A percentile compares a stretch with the other conserved stretches of the same genome.
Evolutionary conservation across 2,888 invertebrate genomes (phyloP).

Genomic region (Drosophila phalerata): DNA sequence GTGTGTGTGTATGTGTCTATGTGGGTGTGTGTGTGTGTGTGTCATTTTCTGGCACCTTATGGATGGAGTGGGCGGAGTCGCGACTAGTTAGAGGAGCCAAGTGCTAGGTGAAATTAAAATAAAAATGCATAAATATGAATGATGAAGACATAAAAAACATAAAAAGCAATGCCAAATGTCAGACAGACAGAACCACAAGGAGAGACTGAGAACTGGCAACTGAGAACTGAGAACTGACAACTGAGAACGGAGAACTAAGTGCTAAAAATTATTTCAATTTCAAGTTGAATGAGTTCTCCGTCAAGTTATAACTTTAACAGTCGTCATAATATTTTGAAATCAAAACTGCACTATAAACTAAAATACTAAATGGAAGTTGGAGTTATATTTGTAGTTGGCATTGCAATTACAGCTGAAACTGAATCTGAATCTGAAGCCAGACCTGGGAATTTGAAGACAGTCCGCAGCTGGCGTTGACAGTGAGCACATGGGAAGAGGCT

Average conservation of each 20-base stretch:
- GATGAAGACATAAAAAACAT: conserved; percentile 72
- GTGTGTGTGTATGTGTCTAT: not conserved
- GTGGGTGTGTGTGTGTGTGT: conserved; percentile 5
- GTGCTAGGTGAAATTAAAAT: conserved; percentile 63
- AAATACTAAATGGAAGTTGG: conserved; percentile 58
- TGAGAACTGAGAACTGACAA: conserved; percentile 1
- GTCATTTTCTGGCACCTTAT: conserved; percentile 23
- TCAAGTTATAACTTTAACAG: conserved; percentile 64
- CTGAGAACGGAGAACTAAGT: not conserved
- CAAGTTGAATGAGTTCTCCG: conserved; percentile 59
- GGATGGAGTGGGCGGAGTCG: conserved; percentile 47
- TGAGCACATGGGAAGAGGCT: conserved; percentile 15
- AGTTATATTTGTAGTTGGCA: conserved; percentile 9
- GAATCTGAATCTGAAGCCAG: conserved; percentile 17
- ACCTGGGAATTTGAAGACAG: conserved; percentile 27
- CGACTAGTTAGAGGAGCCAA: conserved; percentile 48
- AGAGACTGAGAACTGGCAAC: not conserved
- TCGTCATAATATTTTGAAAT: conserved; percentile 75
- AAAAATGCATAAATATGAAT: conserved; percentile 71
- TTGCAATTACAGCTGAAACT: conserved; percentile 28
- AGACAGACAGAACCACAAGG: conserved; percentile 13
- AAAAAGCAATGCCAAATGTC: conserved; percentile 36
- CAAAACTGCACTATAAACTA: conserved; percentile 70
- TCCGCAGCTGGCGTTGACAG: conserved; percentile 70
- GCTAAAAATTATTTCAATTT: conserved; percentile 59